Percentiles rank a stretch among this genome's conserved stretches.
These are phyloP conservation scores for Potorous gilbertii DNA, from an alignment of 2,797 vertebrate genomes.

Conservation along the genomic window DNA sequence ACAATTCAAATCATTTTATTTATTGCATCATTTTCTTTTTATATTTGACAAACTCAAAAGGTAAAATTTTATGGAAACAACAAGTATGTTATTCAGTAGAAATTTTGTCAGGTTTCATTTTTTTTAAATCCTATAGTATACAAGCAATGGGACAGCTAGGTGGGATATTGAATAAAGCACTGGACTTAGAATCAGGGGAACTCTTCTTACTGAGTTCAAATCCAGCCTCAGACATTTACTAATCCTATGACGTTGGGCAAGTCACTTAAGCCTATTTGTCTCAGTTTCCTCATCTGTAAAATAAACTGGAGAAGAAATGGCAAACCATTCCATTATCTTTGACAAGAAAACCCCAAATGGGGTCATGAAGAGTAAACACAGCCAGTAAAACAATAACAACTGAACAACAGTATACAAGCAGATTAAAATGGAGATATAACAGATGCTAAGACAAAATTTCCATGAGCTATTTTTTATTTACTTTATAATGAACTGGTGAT, in stretches of 20 bases:
- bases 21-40: conserved; percentile 72
- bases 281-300: background rate
- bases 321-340: background rate
- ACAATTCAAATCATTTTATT: conserved; percentile 53
- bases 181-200: background rate
- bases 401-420: conserved; percentile 56
- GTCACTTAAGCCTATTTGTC: background rate
- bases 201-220: background rate
- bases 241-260: background rate
- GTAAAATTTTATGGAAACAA: background rate
- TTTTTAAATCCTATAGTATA: background rate
- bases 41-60: background rate
- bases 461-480: conserved; percentile 54
- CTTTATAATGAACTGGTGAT: background rate
- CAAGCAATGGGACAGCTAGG: background rate
- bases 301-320: background rate
- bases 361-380: background rate
- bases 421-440: conserved; percentile 50
- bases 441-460: background rate
- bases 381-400: too few species aligned
- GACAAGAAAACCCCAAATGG: background rate
- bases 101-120: background rate
- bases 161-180: background rate
- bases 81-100: background rate
- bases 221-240: background rate